These are phyloP conservation scores for Nautilus pompilius DNA, from an alignment of 1,140 invertebrate genomes.

Conservation along the genomic window DNA sequence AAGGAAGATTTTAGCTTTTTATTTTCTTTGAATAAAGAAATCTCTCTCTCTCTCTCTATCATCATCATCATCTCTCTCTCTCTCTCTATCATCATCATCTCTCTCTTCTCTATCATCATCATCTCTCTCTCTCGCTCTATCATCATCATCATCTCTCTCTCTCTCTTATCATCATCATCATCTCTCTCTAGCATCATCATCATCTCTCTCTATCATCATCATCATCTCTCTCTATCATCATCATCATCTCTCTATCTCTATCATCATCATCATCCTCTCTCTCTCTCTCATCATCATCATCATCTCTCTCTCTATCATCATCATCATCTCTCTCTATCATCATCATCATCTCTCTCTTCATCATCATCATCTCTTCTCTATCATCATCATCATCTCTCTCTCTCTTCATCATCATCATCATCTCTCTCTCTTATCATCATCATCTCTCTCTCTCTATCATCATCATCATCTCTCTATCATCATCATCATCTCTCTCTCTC, in stretches of 20 bases:
- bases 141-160: background rate
- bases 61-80: too few species aligned
- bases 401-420: background rate
- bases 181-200: background rate
- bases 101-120: background rate
- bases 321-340: background rate
- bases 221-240: background rate
- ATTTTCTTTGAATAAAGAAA: background rate
- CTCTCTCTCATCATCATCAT: background rate
- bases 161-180: background rate
- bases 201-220: background rate
- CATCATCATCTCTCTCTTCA: background rate
- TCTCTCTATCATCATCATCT: background rate
- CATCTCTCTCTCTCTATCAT: background rate
- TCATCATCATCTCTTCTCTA: background rate
- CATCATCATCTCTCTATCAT: background rate
- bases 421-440: background rate
- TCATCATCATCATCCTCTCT: background rate
- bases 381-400: background rate
- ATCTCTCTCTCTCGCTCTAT: background rate
- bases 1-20: background rate
- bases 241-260: background rate
- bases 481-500: background rate
- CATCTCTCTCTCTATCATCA: background rate
- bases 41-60: conserved; percentile 4